A percentile compares a stretch with the other conserved stretches of the same genome.
Evolutionary conservation across 2,797 vertebrate genomes (phyloP).

Genomic region (Euthynnus affinis): DNA sequence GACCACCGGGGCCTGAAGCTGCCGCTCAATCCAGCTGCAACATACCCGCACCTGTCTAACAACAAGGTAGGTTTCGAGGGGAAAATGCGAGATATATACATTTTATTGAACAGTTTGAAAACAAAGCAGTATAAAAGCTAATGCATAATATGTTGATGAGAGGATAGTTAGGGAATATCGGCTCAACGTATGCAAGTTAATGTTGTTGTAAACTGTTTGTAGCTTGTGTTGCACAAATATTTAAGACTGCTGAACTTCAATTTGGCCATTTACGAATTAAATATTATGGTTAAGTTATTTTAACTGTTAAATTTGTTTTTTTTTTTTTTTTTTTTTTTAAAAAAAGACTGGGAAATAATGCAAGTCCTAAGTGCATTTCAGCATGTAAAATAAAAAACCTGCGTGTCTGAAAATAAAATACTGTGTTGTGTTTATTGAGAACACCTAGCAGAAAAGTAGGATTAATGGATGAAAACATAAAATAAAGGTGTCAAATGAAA

Average conservation of each 20-base stretch:
- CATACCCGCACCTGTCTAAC: neutral
- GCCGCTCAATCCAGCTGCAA: neutral
- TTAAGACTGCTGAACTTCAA: no score
- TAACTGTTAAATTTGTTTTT: neutral
- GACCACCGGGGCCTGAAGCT: constrained; percentile 26
- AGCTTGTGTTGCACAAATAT: neutral
- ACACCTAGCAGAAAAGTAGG: no score
- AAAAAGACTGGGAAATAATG: no score
- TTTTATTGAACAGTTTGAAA: neutral
- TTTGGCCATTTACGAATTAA: neutral
- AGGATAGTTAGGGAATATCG: no score
- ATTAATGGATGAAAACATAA: no score
- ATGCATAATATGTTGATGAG: neutral
- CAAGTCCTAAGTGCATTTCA: no score
- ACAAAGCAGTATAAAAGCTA: no score
- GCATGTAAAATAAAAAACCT: no score
- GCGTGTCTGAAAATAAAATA: no score
- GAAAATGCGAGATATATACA: rapidly evolving
- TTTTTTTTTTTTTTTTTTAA: no score
- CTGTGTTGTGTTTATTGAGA: no score
- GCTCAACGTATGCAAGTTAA: neutral
- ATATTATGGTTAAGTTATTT: neutral
- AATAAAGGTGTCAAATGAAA: no score
- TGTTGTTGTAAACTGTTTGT: neutral
- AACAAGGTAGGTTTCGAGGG: neutral